Percentiles rank a stretch among this genome's conserved stretches.
phyloP scores from a whole-genome alignment of 2,888 invertebrate genomes.

The Ornithoptera priamus region DNA sequence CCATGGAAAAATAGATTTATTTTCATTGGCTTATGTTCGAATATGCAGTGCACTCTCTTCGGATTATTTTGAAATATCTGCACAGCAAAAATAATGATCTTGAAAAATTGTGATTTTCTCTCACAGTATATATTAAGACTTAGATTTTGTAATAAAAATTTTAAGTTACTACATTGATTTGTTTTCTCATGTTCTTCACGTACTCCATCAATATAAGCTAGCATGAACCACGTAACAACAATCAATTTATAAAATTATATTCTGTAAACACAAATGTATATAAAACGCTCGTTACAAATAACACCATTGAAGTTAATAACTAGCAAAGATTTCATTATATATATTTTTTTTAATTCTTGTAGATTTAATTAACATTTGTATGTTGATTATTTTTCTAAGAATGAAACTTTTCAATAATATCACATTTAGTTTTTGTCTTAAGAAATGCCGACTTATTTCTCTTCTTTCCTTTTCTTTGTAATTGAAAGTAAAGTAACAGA shows the following conservation, averaged over 20 bases:
- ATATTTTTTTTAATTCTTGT: too few species aligned
- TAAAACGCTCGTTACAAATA: too few species aligned
- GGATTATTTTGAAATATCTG: neutral
- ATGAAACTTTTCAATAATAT: neutral
- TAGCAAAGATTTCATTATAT: too few species aligned
- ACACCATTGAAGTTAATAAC: too few species aligned
- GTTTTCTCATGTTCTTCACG: too few species aligned
- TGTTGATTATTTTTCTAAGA: neutral
- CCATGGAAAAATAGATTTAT: neutral
- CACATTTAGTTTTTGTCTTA: too few species aligned
- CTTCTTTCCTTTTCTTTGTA: neutral
- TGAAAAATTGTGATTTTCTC: neutral
- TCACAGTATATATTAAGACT: neutral
- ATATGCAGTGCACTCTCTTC: neutral
- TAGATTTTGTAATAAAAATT: too few species aligned
- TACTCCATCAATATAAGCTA: too few species aligned
- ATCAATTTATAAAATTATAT: too few species aligned
- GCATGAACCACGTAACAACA: too few species aligned
- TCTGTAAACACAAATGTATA: too few species aligned
- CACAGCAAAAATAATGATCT: neutral
- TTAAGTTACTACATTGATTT: too few species aligned
- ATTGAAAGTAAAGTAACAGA: neutral
- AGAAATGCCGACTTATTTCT: neutral
- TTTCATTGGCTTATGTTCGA: neutral
- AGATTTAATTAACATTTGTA: neutral